Conservation (phyloP, 2,888 invertebrate species). For the Ophion obscuratus region DNA sequence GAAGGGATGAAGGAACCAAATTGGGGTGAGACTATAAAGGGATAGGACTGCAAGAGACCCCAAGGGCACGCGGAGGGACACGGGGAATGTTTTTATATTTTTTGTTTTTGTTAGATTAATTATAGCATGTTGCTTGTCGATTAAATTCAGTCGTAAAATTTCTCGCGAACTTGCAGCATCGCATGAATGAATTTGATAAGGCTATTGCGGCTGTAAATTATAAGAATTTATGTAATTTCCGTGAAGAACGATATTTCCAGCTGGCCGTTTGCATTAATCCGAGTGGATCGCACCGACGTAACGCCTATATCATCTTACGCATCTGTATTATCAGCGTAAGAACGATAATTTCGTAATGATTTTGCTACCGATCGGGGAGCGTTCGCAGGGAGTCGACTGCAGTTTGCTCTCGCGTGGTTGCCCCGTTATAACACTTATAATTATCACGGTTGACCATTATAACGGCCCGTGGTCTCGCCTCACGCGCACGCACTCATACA, state of each 20-base stretch:
- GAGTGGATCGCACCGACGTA: conserved; percentile 4
- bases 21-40: background rate
- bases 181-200: conserved; percentile 8
- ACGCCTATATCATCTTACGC: conserved; percentile 7
- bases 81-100: too few species aligned
- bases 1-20: too few species aligned
- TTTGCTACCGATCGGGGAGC: conserved; percentile 42
- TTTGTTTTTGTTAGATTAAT: background rate
- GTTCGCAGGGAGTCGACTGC: conserved; percentile 9
- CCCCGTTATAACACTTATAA: conserved; percentile 64
- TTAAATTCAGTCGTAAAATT: background rate
- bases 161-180: background rate
- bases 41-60: too few species aligned
- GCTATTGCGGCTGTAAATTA: background rate
- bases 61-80: too few species aligned
- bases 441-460: conserved; percentile 64
- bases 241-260: conserved; percentile 18
- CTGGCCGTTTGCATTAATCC: conserved; percentile 7
- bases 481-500: conserved; percentile 12
- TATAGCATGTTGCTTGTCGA: background rate
- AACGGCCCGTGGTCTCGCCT: conserved; percentile 58
- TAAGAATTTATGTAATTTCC: background rate
- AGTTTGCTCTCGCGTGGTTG: conserved; percentile 35
- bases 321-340: conserved; percentile 35
- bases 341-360: conserved; percentile 38